Base-by-base conservation (phyloP, 2,797 vertebrate species). In the Crocidura indochinensis region DNA sequence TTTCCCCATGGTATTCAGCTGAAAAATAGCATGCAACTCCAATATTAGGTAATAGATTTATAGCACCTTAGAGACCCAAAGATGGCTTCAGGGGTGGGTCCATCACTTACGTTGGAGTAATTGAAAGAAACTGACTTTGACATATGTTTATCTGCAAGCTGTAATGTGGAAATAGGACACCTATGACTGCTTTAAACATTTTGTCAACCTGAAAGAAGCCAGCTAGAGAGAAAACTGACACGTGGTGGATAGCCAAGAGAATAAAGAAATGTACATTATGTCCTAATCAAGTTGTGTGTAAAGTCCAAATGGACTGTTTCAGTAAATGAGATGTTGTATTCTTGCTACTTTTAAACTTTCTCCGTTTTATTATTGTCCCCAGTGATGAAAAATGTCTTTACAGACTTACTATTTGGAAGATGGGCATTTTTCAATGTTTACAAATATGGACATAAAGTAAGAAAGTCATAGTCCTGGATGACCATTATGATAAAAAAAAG, bases 321-420 rank as follows among this genome's bases (percentile, higher is more conserved):
- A 51, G 5, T n/a, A 53, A 0, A 14, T 51, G 17, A 91, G 83
- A 27, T 15, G 51, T 2, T 68, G 90, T 10, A 67, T 11, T 77
- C 47, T 79, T 14, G 26, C n/a, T 72, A 71, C 3, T 19, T 79
- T 87, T 80, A 60, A 60, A 60, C 56, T 60, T 60, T 60, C 20
- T 19, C 56, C 56, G 67, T 2, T 73, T 75, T 84, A 5, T 51
- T 79, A 49, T 15, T 91, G 17, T n/a, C 92, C 2, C n/a, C 79
- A 82, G 47, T 2, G 26, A 73, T 73, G n/a, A 31, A 92, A 90
- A 26, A 11, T 90, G 12, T 77, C 6, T 15, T 82, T 4, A 80
- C 6, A 80, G 27, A 29, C 44, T 72, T 51, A 69, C 47, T 56
- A 88, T 62, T 91, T 31, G 87, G 26, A 76, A 87, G 80, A 87